A percentile compares a stretch with the other conserved stretches of the same genome.
phyloP scores from a whole-genome alignment of 2,888 invertebrate genomes.

The Nineta flava region DNA sequence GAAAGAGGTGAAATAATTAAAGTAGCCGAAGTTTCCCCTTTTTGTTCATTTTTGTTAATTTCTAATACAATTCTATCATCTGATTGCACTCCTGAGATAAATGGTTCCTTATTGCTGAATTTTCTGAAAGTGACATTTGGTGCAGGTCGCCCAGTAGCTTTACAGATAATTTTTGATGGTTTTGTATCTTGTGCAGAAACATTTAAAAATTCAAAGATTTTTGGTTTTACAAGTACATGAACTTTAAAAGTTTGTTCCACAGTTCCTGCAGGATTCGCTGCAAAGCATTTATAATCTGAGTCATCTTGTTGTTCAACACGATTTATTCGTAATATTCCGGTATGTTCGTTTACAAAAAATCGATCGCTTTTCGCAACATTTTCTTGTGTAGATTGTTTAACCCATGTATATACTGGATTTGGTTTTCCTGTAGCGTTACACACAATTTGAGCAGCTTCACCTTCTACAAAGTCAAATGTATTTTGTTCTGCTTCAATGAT shows the following conservation, averaged over 20 bases:
- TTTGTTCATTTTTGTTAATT: slow-evolving; percentile 33
- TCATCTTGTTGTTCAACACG: slow-evolving; percentile 62
- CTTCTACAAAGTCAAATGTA: slow-evolving; percentile 38
- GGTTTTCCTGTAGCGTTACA: slow-evolving; percentile 77
- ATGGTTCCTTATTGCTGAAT: slow-evolving; percentile 46
- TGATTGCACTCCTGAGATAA: slow-evolving; percentile 47
- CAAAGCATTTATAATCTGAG: slow-evolving; percentile 66
- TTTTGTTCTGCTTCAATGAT: slow-evolving; percentile 49
- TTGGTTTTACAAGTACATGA: slow-evolving; percentile 61
- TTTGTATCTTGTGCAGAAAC: slow-evolving; percentile 45
- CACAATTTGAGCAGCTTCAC: slow-evolving; percentile 54
- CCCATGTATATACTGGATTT: slow-evolving; percentile 69
- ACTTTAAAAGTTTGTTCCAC: slow-evolving; percentile 51
- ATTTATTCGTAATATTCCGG: slow-evolving; percentile 56
- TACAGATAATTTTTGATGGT: slow-evolving; percentile 54
- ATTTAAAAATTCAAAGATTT: slow-evolving; percentile 62
- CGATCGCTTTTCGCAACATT: slow-evolving; percentile 53
- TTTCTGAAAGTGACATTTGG: slow-evolving; percentile 70
- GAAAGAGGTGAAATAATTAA: slow-evolving; percentile 49
- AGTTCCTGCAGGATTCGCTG: slow-evolving; percentile 61
- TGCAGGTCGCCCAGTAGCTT: slow-evolving; percentile 64
- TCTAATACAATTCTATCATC: slow-evolving; percentile 53
- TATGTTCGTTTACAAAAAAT: slow-evolving; percentile 51
- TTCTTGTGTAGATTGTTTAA: slow-evolving; percentile 53
- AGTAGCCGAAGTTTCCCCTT: slow-evolving; percentile 44